phyloP scores from a whole-genome alignment of 2,113 vertebrate genomes.

The Tetrao urogallus region DNA sequence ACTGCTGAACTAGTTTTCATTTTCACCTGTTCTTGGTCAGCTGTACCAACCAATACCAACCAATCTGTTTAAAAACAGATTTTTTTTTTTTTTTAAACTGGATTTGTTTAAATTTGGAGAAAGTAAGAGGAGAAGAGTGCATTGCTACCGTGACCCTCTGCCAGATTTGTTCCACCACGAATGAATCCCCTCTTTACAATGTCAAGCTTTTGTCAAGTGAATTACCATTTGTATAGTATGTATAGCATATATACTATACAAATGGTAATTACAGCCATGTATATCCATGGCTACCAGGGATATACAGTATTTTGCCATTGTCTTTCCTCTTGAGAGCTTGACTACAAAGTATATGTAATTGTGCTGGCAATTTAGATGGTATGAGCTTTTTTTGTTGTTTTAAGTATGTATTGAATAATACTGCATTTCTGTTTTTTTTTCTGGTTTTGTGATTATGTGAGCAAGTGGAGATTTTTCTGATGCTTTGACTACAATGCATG shows the following conservation, averaged over 20 bases:
- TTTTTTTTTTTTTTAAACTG: not conserved
- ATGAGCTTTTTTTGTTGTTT: not conserved
- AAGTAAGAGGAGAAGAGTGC: not conserved
- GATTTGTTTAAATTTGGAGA: not conserved
- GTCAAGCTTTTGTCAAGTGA: not conserved
- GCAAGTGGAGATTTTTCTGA: not conserved
- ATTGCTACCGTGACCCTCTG: not conserved
- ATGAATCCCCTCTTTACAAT: not conserved
- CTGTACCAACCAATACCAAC: not conserved
- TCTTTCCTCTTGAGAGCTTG: not conserved
- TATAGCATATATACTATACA: too few species aligned
- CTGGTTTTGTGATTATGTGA: not conserved
- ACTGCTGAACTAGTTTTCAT: not conserved
- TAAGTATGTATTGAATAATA: not conserved
- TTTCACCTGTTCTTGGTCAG: not conserved
- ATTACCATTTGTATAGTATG: not conserved
- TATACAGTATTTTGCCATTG: not conserved
- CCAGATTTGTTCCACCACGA: not conserved
- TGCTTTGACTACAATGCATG: fast-evolving
- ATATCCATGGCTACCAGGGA: not conserved
- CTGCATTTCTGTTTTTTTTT: not conserved
- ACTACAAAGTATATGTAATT: not conserved
- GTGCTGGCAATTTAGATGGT: not conserved
- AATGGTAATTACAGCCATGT: too few species aligned
- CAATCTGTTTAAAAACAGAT: not conserved